Evolutionary conservation across 2,113 vertebrate species (phyloP), one percentile per base, ranked within the genome.

Genomic region (Mystacornis crossleyi): DNA sequence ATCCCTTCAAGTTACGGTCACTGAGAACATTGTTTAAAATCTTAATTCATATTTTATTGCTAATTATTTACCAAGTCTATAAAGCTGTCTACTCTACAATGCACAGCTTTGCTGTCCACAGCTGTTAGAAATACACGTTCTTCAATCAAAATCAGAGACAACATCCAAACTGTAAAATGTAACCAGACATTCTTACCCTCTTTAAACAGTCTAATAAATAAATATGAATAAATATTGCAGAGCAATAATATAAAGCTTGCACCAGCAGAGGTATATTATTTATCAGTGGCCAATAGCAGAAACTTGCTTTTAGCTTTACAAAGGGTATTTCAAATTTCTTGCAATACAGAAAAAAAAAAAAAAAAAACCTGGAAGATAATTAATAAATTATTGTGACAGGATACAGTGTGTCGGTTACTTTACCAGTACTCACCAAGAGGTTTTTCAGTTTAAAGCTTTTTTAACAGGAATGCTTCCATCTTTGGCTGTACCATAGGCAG

Each of bases 161-260:
- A 80, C 53, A 66, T 36, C 47, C 34, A 71, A 95, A 36, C 50
- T 50, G 54, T 77, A 86, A 87, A 87, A 82, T 50, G 38, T 57
- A 79, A 89, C 54, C 71, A 81, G 61, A 88, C 28, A 47, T 26
- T 51, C 43, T 66, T 70, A 54, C 6, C 38, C 38, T 75, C 66
- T 90, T 93, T 78, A 79, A 93, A 88, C 31, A 81, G 34, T 69
- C 54, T 74, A 80, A 95, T 70, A 89, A 97, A 96, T 96, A 95
- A 89, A 81, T 88, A 93, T 26, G 82, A 93, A 95, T 92, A 96
- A 96, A 95, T 85, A 91, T 14, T 61, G 72, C 47, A 83, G 53
- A 94, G 81, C 8, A 81, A 45, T 9, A 40, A 18, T 54, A 26
- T 51, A 61, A 64, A 80, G 70, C 61, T 77, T 78, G 25, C 36